These are phyloP conservation scores for Cnemophilus loriae DNA, from an alignment of 2,113 vertebrate species.

Conservation along the genomic window DNA sequence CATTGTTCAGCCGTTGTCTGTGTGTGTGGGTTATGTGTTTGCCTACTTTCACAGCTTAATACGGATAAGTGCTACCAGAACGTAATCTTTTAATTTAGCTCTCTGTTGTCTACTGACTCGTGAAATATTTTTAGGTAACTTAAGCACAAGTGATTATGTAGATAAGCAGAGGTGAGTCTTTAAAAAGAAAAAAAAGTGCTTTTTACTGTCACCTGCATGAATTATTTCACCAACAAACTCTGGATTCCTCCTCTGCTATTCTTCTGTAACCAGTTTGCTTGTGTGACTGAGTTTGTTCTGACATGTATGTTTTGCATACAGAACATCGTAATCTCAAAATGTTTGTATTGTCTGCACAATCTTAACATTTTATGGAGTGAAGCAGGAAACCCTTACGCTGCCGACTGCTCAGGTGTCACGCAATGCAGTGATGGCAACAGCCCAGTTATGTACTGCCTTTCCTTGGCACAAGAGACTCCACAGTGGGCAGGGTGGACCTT, in stretches of 20 bases:
- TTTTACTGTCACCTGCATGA: background rate
- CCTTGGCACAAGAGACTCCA: background rate
- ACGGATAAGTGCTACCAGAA: background rate
- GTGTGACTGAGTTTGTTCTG: background rate
- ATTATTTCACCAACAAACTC: background rate
- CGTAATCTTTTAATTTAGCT: constrained; percentile 4
- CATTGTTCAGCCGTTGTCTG: background rate
- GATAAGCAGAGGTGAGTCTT: background rate
- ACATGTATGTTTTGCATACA: background rate
- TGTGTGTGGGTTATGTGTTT: background rate
- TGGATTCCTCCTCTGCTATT: background rate
- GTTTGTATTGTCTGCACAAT: background rate
- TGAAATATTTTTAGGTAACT: constrained; percentile 43
- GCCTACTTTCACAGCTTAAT: background rate
- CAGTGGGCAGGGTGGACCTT: background rate
- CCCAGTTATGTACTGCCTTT: background rate
- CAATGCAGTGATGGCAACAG: background rate
- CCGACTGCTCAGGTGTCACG: background rate
- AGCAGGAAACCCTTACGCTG: background rate
- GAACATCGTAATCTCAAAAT: background rate
- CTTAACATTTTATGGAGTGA: background rate
- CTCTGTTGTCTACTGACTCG: background rate
- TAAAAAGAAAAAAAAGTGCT: background rate
- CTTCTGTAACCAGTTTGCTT: background rate
- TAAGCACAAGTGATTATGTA: constrained; percentile 8